A percentile compares a stretch with the other conserved stretches of the same genome.
These are phyloP conservation scores for Chondrilla cf. caribensis DNA, from an alignment of 37 sponge, comb jelly and placozoan species.

Conservation along the genomic window DNA sequence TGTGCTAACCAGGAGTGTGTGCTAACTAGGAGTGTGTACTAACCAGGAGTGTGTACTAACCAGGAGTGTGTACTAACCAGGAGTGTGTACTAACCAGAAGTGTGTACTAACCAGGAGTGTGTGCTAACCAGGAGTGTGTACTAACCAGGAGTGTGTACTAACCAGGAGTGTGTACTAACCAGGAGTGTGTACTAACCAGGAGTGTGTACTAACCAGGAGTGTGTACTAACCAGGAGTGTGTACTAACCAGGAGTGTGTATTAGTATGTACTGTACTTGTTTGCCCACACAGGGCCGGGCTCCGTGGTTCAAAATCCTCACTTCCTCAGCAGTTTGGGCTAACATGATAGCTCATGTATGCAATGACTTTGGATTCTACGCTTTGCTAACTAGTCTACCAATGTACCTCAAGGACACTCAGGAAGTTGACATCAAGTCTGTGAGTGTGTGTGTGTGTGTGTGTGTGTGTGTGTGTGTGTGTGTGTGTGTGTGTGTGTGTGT, in stretches of 20 bases:
- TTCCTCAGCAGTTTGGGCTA: constrained; percentile 84
- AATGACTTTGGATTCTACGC: constrained; percentile 91
- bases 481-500: constrained; percentile 37
- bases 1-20: constrained; percentile 37
- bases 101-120: constrained; percentile 38
- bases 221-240: constrained; percentile 34
- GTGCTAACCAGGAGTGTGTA: constrained; percentile 33
- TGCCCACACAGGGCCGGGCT: not conserved
- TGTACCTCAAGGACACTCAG: constrained; percentile 63
- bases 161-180: no score
- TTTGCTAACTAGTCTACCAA: constrained; percentile 85
- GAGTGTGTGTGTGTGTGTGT: no score
- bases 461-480: constrained; percentile 23
- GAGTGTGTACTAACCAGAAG: constrained; percentile 30
- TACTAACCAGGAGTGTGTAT: constrained; percentile 34
- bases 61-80: no score
- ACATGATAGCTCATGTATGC: constrained; percentile 71
- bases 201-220: constrained; percentile 35
- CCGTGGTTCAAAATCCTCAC: constrained; percentile 73
- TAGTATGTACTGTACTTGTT: constrained; percentile 15
- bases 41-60: constrained; percentile 31
- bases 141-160: constrained; percentile 29
- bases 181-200: constrained; percentile 31
- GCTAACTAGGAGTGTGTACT: constrained; percentile 29
- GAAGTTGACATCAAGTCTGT: constrained; percentile 31